Percentiles rank a stretch among this genome's conserved stretches.
Evolutionary conservation across 2,113 vertebrate species (phyloP).

Genomic region (Nibea coibor): DNA sequence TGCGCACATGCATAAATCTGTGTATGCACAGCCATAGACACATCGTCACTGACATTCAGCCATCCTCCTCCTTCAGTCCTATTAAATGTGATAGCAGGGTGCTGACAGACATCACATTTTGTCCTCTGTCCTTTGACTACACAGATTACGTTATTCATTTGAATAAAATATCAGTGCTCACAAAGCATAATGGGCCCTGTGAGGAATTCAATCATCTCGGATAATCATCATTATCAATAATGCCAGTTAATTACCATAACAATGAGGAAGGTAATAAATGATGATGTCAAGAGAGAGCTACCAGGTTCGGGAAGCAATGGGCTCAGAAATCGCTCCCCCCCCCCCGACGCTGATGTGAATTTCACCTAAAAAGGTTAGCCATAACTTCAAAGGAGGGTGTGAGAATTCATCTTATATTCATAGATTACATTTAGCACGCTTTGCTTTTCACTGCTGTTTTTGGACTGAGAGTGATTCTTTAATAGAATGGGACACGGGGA

Average conservation of each 20-base stretch:
- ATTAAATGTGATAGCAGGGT: slow-evolving; percentile 67
- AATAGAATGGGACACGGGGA: slow-evolving; percentile 18
- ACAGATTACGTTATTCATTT: slow-evolving; percentile 75
- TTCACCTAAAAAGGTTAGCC: slow-evolving; percentile 46
- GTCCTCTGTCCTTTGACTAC: slow-evolving; percentile 73
- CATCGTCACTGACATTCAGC: slow-evolving; percentile 54
- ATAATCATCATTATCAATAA: slow-evolving; percentile 85
- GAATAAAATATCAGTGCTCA: slow-evolving; percentile 81
- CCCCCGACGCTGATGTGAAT: slow-evolving; percentile 19
- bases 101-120: slow-evolving; percentile 74
- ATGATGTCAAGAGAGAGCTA: slow-evolving; percentile 71
- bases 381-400: slow-evolving; percentile 50
- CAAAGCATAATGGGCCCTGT: slow-evolving; percentile 79
- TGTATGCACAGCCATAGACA: slow-evolving; percentile 25
- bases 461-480: slow-evolving; percentile 53
- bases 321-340: slow-evolving; percentile 44
- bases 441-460: slow-evolving; percentile 48
- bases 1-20: slow-evolving; percentile 43
- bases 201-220: slow-evolving; percentile 82
- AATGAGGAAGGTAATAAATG: slow-evolving; percentile 81
- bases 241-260: slow-evolving; percentile 85
- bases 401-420: slow-evolving; percentile 40
- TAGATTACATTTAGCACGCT: slow-evolving; percentile 47
- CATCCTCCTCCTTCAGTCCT: slow-evolving; percentile 45
- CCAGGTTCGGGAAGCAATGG: slow-evolving; percentile 58